Evolutionary conservation across 2,113 vertebrate species (phyloP).

Genomic region (Heterocephalus glaber): DNA sequence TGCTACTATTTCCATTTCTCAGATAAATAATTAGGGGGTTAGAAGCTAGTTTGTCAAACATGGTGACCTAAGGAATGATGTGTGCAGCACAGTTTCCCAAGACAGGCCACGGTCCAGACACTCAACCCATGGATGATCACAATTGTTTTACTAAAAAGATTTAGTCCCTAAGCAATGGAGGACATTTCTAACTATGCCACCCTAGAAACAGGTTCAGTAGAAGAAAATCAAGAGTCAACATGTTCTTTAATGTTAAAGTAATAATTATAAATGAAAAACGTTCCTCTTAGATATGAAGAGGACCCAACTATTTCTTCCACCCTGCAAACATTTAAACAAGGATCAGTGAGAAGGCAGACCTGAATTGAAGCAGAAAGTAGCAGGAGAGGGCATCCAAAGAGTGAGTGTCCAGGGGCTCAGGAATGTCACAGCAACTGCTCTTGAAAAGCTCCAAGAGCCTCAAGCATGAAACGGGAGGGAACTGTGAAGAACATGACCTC

Average conservation of each 20-base stretch:
- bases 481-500: background rate
- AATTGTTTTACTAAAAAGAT: background rate
- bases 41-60: background rate
- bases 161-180: background rate
- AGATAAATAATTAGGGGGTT: background rate
- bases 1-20: background rate
- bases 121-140: rapidly evolving
- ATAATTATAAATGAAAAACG: background rate
- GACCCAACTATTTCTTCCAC: background rate
- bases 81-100: background rate
- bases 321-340: background rate
- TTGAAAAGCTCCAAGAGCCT: background rate
- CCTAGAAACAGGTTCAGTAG: background rate
- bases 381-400: background rate
- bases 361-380: background rate
- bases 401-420: background rate
- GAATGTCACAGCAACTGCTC: background rate
- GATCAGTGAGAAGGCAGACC: background rate
- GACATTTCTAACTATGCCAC: background rate
- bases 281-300: background rate
- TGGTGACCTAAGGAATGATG: background rate
- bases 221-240: background rate
- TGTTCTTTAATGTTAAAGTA: background rate
- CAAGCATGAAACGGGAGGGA: background rate
- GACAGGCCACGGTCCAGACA: background rate